phyloP scores from a whole-genome alignment of 2,797 vertebrate genomes.

The Catostomus latipinnis region DNA sequence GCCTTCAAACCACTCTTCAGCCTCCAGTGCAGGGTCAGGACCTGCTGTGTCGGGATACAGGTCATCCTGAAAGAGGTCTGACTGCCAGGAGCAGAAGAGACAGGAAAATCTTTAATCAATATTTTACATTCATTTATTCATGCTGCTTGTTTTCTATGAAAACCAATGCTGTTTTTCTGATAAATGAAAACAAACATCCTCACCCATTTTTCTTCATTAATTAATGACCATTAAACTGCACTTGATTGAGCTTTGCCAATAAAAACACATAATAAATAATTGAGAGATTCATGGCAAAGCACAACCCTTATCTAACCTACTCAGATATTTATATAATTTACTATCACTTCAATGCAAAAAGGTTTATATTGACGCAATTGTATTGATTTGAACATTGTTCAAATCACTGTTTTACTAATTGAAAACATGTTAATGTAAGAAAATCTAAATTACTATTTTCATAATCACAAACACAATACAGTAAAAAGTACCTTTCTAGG shows the following conservation, averaged over 20 bases:
- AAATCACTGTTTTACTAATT: too few species aligned
- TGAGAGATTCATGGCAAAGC: too few species aligned
- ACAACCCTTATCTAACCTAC: too few species aligned
- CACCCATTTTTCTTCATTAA: background rate
- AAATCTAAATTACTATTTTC: too few species aligned
- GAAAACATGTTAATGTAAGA: too few species aligned
- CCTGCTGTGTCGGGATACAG: conserved; percentile 95
- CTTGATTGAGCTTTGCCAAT: background rate
- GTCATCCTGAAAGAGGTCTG: conserved; percentile 98
- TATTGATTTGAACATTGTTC: too few species aligned
- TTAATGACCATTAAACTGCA: background rate
- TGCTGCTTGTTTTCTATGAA: conserved; percentile 23
- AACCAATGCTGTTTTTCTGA: background rate
- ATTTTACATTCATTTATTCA: conserved; percentile 1
- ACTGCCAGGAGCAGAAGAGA: conserved; percentile 73
- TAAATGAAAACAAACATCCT: background rate
- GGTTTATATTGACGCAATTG: too few species aligned
- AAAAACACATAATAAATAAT: background rate
- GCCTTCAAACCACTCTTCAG: conserved; percentile 95
- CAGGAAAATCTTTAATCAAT: conserved; percentile 17
- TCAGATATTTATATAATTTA: too few species aligned
- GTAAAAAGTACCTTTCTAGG: conserved; percentile 84
- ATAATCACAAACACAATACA: background rate
- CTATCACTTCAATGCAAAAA: too few species aligned
- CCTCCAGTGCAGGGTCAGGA: conserved; percentile 92